phyloP scores from a whole-genome alignment of 2,888 invertebrate genomes.

The Epinotia demarniana region DNA sequence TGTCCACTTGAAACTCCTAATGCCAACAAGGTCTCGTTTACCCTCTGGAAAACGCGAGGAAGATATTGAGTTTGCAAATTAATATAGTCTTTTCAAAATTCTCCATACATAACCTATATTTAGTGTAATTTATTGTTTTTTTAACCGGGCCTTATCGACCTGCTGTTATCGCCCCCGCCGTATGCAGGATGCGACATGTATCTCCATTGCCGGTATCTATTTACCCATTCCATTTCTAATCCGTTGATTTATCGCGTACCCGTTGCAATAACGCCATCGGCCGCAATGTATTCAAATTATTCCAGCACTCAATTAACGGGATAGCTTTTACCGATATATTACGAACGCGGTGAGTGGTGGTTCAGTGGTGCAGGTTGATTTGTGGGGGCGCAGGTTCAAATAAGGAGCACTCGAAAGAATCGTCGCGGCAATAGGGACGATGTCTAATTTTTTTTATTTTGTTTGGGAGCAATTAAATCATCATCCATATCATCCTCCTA shows the following conservation, averaged over 20 bases:
- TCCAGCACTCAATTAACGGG: slow-evolving; percentile 81
- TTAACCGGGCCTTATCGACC: slow-evolving; percentile 67
- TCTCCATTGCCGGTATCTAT: slow-evolving; percentile 80
- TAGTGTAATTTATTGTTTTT: not conserved
- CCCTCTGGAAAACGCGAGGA: too few species aligned
- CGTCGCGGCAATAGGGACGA: too few species aligned
- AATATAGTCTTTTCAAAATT: too few species aligned
- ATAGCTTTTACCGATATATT: slow-evolving; percentile 70
- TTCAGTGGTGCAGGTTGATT: slow-evolving; percentile 23
- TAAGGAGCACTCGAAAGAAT: not conserved
- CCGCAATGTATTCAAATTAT: slow-evolving; percentile 83
- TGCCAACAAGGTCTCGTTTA: too few species aligned
- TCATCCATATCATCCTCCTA: too few species aligned
- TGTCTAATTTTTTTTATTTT: too few species aligned
- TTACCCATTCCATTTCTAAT: slow-evolving; percentile 76
- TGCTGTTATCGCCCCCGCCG: slow-evolving; percentile 82
- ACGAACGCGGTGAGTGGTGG: slow-evolving; percentile 38
- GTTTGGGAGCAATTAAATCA: too few species aligned
- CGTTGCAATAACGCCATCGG: slow-evolving; percentile 76
- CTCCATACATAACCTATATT: not conserved
- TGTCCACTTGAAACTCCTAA: too few species aligned
- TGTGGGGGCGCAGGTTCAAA: slow-evolving; percentile 13
- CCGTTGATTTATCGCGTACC: slow-evolving; percentile 82
- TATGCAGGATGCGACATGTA: slow-evolving; percentile 82
- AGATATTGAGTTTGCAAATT: too few species aligned